Base-by-base conservation (phyloP, 2,797 vertebrate genomes). In the Amniataba percoides region DNA sequence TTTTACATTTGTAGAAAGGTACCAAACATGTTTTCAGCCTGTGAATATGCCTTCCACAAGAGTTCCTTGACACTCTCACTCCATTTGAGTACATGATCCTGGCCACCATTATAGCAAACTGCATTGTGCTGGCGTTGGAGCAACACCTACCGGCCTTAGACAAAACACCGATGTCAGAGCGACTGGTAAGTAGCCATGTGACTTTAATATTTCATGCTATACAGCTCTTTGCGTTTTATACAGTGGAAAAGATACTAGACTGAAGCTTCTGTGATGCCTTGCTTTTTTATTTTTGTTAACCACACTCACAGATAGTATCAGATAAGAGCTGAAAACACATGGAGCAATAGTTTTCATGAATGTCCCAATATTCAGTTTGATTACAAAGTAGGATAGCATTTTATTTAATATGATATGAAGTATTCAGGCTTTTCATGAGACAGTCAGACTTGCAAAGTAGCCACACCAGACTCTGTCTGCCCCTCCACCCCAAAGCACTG, bases 81-180 rank as follows among this genome's bases (percentile, higher is more conserved):
- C 98, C 97, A 58, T 99, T 99, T 89, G 98, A 99, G 92, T 99
- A 99, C 91, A 97, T 99, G 97, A 98, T 99, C 93, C 94, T 99
- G 88, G 97, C 98, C 90, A 99, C 98, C 87, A 99, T 99, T 79
- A 99, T 99, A 81, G 98, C 98, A 87, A 99, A 99, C 94, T 99
- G 98, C 89, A 99, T 99, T 3, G 98, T 99, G 65, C 89, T 99
- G 95, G 98, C 98, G 5, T 85, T 99, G 96, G 98, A 99, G 85
- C 97, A 99, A 85, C 98, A 99, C 91, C 95, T 99, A n/a, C 98
- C 98, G 0, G 97, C 97, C 49, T 95, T 82, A 42, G 98, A 99
- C 94, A 98, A 99, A 93, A 99, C 98, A 0, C 97, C 98, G 1
- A 97, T 99, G 97, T 99, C 98, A 11, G 96, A 98, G 86, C 95